phyloP scores from a whole-genome alignment of 2,113 vertebrate genomes.

The Engraulis encrasicolus region DNA sequence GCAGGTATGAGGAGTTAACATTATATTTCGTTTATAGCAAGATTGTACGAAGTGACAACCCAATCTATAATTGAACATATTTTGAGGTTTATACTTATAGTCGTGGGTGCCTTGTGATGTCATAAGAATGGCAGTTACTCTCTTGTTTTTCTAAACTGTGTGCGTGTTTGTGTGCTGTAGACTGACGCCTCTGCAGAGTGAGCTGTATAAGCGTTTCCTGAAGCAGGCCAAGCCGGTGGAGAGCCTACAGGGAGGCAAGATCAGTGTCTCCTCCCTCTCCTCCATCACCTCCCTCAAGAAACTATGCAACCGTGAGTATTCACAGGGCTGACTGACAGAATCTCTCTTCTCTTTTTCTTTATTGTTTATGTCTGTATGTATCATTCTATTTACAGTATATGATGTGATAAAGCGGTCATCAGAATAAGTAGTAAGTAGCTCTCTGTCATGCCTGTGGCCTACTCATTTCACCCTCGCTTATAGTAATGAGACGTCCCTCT shows the following conservation, averaged over 20 bases:
- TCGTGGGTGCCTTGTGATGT: not conserved
- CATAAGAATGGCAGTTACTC: not conserved
- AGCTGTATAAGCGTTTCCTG: constrained; percentile 90
- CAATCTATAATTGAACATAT: not conserved
- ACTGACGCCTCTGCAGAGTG: constrained; percentile 86
- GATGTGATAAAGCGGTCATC: no score
- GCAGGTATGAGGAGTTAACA: constrained; percentile 79
- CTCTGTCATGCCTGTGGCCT: not conserved
- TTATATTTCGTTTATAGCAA: no score
- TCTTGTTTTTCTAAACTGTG: not conserved
- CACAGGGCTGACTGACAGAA: not conserved
- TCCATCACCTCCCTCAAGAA: constrained; percentile 97
- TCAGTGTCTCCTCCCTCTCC: constrained; percentile 92
- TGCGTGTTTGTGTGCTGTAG: constrained; percentile 68
- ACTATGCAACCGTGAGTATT: constrained; percentile 93
- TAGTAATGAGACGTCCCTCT: not conserved
- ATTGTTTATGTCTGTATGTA: not conserved
- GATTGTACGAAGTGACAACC: not conserved
- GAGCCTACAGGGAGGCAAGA: constrained; percentile 83
- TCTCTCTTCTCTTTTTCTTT: not conserved
- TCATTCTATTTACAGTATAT: not conserved
- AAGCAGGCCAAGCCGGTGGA: constrained; percentile 89
- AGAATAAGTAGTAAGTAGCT: no score
- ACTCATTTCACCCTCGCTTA: not conserved
- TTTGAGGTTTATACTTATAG: not conserved